Evolutionary conservation across 1,140 invertebrate genomes (phyloP).

Genomic region (Drosophila elegans): DNA sequence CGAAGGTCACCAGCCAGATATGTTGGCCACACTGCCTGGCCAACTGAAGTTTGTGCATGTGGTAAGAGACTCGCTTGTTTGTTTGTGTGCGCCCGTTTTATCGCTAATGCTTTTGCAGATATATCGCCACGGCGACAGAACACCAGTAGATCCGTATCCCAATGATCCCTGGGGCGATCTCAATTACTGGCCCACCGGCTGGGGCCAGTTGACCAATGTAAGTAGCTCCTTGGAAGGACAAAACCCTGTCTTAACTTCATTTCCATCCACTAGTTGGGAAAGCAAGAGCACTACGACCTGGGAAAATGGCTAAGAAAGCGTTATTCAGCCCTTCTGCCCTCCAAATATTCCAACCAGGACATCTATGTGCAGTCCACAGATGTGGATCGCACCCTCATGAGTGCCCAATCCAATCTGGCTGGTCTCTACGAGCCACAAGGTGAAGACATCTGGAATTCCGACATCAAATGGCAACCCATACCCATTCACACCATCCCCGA

Average conservation of each 20-base stretch:
- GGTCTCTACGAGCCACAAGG: slow-evolving; percentile 90
- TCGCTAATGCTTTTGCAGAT: slow-evolving; percentile 80
- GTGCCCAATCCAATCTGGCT: slow-evolving; percentile 93
- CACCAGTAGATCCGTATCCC: slow-evolving; percentile 90
- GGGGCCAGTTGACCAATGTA: slow-evolving; percentile 92
- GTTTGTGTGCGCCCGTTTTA: slow-evolving; percentile 12
- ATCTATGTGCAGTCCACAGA: slow-evolving; percentile 92
- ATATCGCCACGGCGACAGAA: slow-evolving; percentile 93
- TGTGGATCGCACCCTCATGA: slow-evolving; percentile 95
- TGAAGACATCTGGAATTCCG: slow-evolving; percentile 88
- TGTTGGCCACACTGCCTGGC: slow-evolving; percentile 53
- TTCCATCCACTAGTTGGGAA: slow-evolving; percentile 88
- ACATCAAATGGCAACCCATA: slow-evolving; percentile 94
- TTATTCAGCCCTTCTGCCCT: slow-evolving; percentile 87
- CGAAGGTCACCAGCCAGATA: slow-evolving; percentile 3
- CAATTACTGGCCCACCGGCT: slow-evolving; percentile 90
- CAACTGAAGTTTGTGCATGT: slow-evolving; percentile 81
- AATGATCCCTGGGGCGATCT: slow-evolving; percentile 90
- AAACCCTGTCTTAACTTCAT: not conserved
- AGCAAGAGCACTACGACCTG: slow-evolving; percentile 90
- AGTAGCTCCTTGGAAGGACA: slow-evolving; percentile 57
- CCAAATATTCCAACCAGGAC: slow-evolving; percentile 86
- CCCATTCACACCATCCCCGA: slow-evolving; percentile 92
- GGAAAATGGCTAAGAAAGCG: slow-evolving; percentile 92
- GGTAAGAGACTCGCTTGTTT: slow-evolving; percentile 54